phyloP scores from a whole-genome alignment of 2,797 vertebrate species.

The Argentina silus region DNA sequence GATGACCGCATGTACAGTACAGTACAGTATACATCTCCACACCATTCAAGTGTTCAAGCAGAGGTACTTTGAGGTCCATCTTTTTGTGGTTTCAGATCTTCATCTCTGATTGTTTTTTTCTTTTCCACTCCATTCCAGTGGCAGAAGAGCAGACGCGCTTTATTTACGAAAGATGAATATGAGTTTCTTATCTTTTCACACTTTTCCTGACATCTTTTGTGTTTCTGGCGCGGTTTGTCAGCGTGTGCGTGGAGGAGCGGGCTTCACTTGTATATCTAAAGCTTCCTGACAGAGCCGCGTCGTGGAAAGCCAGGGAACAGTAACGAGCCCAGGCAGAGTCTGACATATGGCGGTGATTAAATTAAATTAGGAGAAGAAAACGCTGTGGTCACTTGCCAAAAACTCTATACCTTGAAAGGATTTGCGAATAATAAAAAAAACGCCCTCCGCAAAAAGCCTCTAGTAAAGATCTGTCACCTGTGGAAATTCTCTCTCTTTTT shows the following conservation, averaged over 20 bases:
- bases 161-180: background rate
- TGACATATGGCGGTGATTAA: constrained; percentile 87
- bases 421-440: constrained; percentile 38
- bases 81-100: background rate
- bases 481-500: constrained; percentile 29
- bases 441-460: constrained; percentile 7
- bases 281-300: constrained; percentile 20
- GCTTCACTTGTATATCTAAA: constrained; percentile 13
- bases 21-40: too few relatives aligned
- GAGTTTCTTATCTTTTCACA: background rate
- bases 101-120: background rate
- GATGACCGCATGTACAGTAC: too few relatives aligned
- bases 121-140: background rate
- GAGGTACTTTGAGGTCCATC: background rate
- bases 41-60: too few relatives aligned
- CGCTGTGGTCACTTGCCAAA: constrained; percentile 68
- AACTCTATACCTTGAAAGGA: constrained; percentile 61
- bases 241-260: constrained; percentile 5
- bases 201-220: background rate
- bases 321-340: constrained; percentile 82
- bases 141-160: too few relatives aligned
- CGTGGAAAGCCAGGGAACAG: constrained; percentile 62
- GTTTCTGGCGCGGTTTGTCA: background rate
- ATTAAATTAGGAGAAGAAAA: constrained; percentile 75
- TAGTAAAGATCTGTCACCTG: constrained; percentile 51